Percentiles rank a stretch among this genome's conserved stretches.
Conservation (phyloP, 2,797 vertebrate species). For the Borostomias antarcticus region DNA sequence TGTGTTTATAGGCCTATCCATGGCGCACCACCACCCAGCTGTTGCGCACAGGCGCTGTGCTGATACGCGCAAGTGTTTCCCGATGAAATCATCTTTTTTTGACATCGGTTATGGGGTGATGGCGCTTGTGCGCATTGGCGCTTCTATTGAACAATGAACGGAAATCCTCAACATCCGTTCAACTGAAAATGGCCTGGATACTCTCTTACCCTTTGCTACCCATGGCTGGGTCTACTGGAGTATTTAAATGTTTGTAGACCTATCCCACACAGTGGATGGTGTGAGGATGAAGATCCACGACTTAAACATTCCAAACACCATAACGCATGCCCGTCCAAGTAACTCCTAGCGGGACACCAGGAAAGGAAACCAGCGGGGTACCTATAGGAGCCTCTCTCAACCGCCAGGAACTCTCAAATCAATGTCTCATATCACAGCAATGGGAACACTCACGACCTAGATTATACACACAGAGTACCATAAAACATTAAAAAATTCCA, state of each 20-base stretch:
- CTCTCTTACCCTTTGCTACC: background rate
- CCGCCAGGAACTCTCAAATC: constrained; percentile 8
- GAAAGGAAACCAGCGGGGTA: constrained; percentile 27
- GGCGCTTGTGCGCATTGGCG: constrained; percentile 73
- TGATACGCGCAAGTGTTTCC: constrained; percentile 52
- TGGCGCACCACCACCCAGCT: background rate
- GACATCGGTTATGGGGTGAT: constrained; percentile 66
- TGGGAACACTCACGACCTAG: background rate
- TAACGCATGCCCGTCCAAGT: constrained; percentile 29
- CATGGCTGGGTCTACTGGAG: background rate
- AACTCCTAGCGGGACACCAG: constrained; percentile 10
- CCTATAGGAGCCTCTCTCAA: constrained; percentile 1
- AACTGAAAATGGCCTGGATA: constrained; percentile 67
- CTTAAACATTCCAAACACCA: constrained; percentile 22
- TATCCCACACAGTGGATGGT: background rate
- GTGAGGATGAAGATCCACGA: constrained; percentile 10
- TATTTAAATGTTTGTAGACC: background rate
- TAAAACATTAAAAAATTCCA: background rate
- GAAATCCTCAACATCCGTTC: constrained; percentile 76
- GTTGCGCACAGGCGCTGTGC: background rate
- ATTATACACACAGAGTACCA: background rate
- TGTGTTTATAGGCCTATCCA: background rate
- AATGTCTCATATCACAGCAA: background rate
- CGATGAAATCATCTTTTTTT: constrained; percentile 69
- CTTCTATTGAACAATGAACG: constrained; percentile 78